Base-by-base conservation (phyloP, 2,113 vertebrate genomes). In the Nyctibius bracteatus region DNA sequence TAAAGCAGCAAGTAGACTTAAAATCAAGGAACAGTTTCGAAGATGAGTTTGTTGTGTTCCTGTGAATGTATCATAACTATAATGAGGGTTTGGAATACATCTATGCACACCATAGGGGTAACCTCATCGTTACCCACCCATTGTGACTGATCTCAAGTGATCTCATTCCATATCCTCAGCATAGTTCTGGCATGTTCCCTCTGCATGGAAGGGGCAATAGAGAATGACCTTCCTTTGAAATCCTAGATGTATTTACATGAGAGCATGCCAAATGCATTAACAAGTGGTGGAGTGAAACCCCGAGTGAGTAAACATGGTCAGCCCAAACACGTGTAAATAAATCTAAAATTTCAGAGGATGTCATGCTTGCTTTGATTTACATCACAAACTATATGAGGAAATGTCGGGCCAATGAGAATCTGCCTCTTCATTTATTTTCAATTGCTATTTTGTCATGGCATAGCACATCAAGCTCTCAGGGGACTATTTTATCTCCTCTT, bases 211-310 rank as follows among this genome's bases (percentile, higher is more conserved):
- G 22, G 59, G 77, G 22, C 15, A 72, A 78, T 46, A 52, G 67
- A 74, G 88, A 88, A 68, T 88, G 94, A 95, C 93, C 96, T 72
- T 84, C 70, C 90, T 92, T 96, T 96, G 94, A 96, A 97, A 96
- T 96, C 58, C 61, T 91, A 58, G 68, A 73, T 88, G 55, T 96
- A 79, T 96, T 96, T 96, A 93, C 89, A 73, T 41, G 94, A 94
- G 58, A 70, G 75, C 65, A 47, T 80, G 92, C 79, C 96, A 95
- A 93, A 91, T 82, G 66, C 84, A 47, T 94, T 92, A 96, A 92
- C 94, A 94, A 97, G 96, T 94, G 92, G 92, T 77, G n/a, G 51
- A 89, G 72, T 73, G 70, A 94, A 96, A 90, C 94, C 94, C 91
- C 16, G 66, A 83, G 88, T 75, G 83, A 96, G 88, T 95, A 92